Evolutionary conservation across 35 echinoderm and acorn worm genomes (phyloP), one percentile per base, ranked within the genome.

Genomic region (Patiria miniata): DNA sequence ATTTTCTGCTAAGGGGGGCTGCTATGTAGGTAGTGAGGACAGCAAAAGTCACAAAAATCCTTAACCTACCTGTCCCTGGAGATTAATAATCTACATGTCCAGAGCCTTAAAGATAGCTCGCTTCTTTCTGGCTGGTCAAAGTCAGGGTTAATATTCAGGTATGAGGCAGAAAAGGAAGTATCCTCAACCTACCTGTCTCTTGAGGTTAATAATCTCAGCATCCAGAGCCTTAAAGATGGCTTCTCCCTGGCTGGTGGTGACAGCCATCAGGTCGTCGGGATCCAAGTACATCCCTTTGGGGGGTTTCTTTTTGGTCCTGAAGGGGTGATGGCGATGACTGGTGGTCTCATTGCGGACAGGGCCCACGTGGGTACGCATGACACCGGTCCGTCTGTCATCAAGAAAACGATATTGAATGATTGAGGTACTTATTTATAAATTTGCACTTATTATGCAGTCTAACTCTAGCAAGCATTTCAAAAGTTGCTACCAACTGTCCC

Each of bases 261-360:
- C 68, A 15, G 86, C 86, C 78, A 98, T 90, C 19, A 98, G 73
- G 83, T 98, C 96, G 22, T 98, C 96, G 19, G 85, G 83, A 42
- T 94, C 93, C 37, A 98, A 78, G 51, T 98, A 98, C 96, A 98
- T 98, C 39, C 92, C 96, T 44, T 81, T 89, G 1, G 96, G 96
- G 7, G 92, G 96, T 34, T 85, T 98, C 73, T 91, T 94, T 56
- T 87, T 94, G 69, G 81, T 94, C 32, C 90, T 87, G 39, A 93
- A 77, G 0, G 92, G 89, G 21, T 93, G 91, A 78, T 98, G 96
- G 28, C 90, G 92, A 36, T 90, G 84, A 29, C 58, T 85, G 57
- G 85, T 88, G 38, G 83, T 94, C 68, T 98, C 96, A 42, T 93
- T 98, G 28, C 90, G 79, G 30, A 98, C 92, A 7, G 96, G 96